Conservation (phyloP, 2,113 vertebrate genomes). For the Tapirus terrestris region DNA sequence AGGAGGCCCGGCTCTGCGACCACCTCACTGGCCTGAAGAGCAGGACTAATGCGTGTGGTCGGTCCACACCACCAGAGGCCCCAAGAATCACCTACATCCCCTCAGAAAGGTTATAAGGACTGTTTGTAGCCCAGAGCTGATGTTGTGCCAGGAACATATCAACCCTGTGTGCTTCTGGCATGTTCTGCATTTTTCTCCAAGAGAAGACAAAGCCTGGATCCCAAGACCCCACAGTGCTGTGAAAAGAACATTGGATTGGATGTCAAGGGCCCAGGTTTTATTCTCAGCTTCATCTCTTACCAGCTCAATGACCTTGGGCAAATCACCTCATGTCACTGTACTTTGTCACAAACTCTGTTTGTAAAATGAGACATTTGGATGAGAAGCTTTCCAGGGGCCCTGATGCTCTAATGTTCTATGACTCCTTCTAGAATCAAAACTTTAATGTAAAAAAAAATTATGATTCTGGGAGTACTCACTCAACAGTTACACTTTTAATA, state of each 20-base stretch:
- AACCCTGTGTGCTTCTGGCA: neutral
- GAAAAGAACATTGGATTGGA: neutral
- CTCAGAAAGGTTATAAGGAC: neutral
- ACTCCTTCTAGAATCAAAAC: constrained; percentile 47
- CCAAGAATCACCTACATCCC: neutral
- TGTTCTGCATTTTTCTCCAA: neutral
- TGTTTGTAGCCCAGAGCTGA: neutral
- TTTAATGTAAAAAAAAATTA: neutral
- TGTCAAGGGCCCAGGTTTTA: neutral
- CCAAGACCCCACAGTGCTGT: accelerated
- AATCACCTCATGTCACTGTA: neutral
- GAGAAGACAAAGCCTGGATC: neutral
- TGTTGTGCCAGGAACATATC: neutral
- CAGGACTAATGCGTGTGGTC: neutral
- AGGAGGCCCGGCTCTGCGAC: neutral
- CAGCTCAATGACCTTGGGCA: neutral
- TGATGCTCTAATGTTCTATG: neutral
- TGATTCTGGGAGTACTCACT: neutral
- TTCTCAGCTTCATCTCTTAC: neutral
- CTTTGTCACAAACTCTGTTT: neutral
- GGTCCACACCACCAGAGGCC: too few species aligned
- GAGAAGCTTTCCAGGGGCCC: neutral
- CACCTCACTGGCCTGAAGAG: neutral
- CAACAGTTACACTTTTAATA: neutral
- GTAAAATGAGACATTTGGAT: neutral